These are phyloP conservation scores for Atherinomorus stipes DNA, from an alignment of 2,113 vertebrate species.

Conservation along the genomic window DNA sequence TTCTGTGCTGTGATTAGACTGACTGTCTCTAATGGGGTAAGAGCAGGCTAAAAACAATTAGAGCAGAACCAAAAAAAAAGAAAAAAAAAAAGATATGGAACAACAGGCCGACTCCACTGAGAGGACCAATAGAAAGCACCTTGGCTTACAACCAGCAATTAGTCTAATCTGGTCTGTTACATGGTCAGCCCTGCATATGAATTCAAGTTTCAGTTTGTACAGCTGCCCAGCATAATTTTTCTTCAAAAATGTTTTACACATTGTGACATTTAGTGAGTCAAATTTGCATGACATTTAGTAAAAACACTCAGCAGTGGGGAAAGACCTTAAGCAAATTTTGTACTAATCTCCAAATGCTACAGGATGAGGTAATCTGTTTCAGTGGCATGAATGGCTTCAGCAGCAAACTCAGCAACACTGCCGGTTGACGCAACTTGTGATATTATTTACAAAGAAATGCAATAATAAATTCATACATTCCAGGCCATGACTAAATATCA, in stretches of 20 bases:
- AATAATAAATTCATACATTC: constrained; percentile 11
- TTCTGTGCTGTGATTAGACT: constrained; percentile 73
- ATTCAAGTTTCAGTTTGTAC: constrained; percentile 19
- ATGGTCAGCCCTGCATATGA: constrained; percentile 18
- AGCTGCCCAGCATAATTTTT: constrained; percentile 7
- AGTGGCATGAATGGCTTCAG: neutral
- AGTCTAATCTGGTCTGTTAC: constrained; percentile 30
- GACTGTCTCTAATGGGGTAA: constrained; percentile 52
- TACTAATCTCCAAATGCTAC: constrained; percentile 19
- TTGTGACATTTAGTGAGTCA: constrained; percentile 30
- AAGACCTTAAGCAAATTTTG: constrained; percentile 37
- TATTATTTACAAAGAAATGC: constrained; percentile 24
- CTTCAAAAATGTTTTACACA: constrained; percentile 2
- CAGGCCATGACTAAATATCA: constrained; percentile 2
- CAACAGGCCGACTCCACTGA: constrained; percentile 54
- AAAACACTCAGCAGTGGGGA: constrained; percentile 20
- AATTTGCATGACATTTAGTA: constrained; percentile 11
- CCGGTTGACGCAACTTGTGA: constrained; percentile 6
- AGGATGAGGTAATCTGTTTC: constrained; percentile 36
- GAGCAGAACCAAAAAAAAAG: too few relatives aligned
- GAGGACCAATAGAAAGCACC: constrained; percentile 56
- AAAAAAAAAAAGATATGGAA: constrained; percentile 66
- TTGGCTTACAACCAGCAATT: constrained; percentile 36
- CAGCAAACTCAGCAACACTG: constrained; percentile 1
- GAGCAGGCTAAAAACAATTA: constrained; percentile 72